phyloP scores from a whole-genome alignment of 2,888 invertebrate species.

The Elegia similella region DNA sequence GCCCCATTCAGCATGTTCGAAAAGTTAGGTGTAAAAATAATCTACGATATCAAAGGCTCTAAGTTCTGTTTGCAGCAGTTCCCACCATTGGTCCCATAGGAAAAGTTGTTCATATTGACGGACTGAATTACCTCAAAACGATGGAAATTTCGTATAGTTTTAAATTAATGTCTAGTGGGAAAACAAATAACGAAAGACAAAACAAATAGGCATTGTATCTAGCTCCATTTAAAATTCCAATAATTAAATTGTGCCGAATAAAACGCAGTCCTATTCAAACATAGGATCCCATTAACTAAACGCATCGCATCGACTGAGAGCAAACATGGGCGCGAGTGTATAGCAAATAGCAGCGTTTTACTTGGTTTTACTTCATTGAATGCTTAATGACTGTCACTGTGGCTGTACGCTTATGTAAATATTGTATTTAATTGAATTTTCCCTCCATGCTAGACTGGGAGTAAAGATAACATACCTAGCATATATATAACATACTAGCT shows the following conservation, averaged over 20 bases:
- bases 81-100: too few relatives aligned
- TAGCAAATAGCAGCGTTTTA: conserved; percentile 61
- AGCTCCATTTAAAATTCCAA: neutral
- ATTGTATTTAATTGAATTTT: conserved; percentile 51
- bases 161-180: too few relatives aligned
- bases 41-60: too few relatives aligned
- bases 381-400: conserved; percentile 58
- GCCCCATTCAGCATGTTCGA: too few relatives aligned
- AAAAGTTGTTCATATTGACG: too few relatives aligned
- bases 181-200: neutral
- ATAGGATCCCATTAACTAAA: conserved; percentile 16
- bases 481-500: too few relatives aligned
- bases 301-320: conserved; percentile 37
- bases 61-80: too few relatives aligned
- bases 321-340: conserved; percentile 61
- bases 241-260: conserved; percentile 5
- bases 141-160: too few relatives aligned
- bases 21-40: too few relatives aligned
- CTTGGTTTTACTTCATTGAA: conserved; percentile 73
- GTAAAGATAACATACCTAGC: too few relatives aligned
- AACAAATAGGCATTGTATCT: neutral
- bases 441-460: neutral
- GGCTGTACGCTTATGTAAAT: conserved; percentile 39
- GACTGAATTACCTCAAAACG: too few relatives aligned
- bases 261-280: conserved; percentile 14